phyloP scores from a whole-genome alignment of 2,797 vertebrate genomes.

The Falco biarmicus region DNA sequence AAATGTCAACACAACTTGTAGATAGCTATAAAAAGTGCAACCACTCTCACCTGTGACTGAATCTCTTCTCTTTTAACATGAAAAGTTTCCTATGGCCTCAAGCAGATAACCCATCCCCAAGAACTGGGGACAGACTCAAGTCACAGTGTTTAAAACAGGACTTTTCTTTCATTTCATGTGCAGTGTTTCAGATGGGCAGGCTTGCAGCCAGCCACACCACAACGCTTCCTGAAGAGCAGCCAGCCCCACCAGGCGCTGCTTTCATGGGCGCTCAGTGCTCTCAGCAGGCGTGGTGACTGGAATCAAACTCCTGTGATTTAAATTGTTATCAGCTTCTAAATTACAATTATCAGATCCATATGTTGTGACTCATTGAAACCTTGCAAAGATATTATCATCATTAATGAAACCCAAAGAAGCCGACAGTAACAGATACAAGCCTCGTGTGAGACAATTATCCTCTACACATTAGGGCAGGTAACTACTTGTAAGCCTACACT shows the following conservation, averaged over 20 bases:
- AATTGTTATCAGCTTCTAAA: background rate
- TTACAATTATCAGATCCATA: background rate
- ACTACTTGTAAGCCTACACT: background rate
- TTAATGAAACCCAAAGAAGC: background rate
- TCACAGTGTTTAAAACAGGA: background rate
- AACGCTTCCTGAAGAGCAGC: accelerated
- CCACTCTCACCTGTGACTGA: background rate
- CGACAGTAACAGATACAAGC: background rate
- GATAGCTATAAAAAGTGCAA: background rate
- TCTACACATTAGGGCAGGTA: background rate
- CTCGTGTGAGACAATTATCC: background rate
- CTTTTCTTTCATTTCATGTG: background rate
- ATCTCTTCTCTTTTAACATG: background rate
- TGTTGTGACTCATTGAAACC: background rate
- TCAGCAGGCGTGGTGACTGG: background rate
- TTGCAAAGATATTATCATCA: background rate
- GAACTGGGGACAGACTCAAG: background rate
- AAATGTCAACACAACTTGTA: background rate
- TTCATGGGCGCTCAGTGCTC: background rate
- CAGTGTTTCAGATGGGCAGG: background rate
- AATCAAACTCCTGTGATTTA: background rate
- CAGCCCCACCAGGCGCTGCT: accelerated
- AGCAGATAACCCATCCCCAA: background rate
- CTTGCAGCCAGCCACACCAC: background rate
- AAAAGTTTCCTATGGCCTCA: background rate